These are phyloP conservation scores for human (Homo sapiens) DNA, from an alignment of 2,113 vertebrate genomes.

Conservation along the genomic window GRCh38 chr6:91093001-91093500, in stretches of 20 bases:
- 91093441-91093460: neutral
- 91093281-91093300: neutral
- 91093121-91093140: constrained; percentile 42
- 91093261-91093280: neutral
- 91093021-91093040: neutral
- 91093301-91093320: neutral
- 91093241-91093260: neutral
- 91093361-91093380: neutral
- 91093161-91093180: constrained; percentile 25
- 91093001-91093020: neutral
- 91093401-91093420: constrained; percentile 15
- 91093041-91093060: neutral
- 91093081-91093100: neutral
- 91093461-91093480: neutral
- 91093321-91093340: constrained; percentile 6
- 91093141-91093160: constrained; percentile 22
- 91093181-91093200: constrained; percentile 3
- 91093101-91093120: constrained; percentile 31
- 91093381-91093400: neutral
- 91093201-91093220: neutral
- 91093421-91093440: neutral
- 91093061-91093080: neutral
- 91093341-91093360: neutral
- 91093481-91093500: neutral
- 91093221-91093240: neutral